Base-by-base conservation (phyloP, 1,140 invertebrate genomes). In the Lordiphosa mommai region DNA sequence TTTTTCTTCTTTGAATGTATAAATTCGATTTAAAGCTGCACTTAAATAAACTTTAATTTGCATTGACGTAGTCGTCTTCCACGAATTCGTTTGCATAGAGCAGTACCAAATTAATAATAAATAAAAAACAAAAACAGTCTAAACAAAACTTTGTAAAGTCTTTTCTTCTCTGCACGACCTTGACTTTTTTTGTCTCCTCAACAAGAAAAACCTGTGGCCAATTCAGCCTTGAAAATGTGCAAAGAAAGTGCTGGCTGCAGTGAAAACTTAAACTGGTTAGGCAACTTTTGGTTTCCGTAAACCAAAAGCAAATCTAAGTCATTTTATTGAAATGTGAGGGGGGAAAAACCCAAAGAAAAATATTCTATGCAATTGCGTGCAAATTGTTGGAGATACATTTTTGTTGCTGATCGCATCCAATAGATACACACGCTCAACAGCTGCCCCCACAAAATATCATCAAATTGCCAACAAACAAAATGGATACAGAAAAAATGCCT, bases 231-330 rank as follows among this genome's bases (percentile, higher is more conserved):
- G 53, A 64, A 58, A 29, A 50, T 29, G 30, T 12, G 30, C 52
- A 59, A 69, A 53, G 65, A 69, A 69, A 69, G 49, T 52, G 34
- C 41, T 47, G 46, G 27, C 36, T 27, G 47, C 44, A 49, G 47
- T 51, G 53, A 59, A 68, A 68, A 64, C 23, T 12, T 0, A 16
- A 64, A 68, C 65, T 49, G 44, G 65, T 69, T 59, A 32, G 20
- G 34, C 44, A 30, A 67, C 64, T 56, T 49, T 55, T 43, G 9
- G 20, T 40, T 46, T 55, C 20, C 40, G 27, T 43, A 23, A 27
- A 43, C 17, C 27, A 27, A 23, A 27, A 43, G 37, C 12, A 41
- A 41, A 12, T 4, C 27, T 46, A 32, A 14, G 20, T 23, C 20
- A 23, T 0, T 23, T 23, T 5, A 23, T 23, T 23, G 20, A n/a